phyloP scores from a whole-genome alignment of 2,113 vertebrate genomes.

The human (Homo sapiens) region GRCh38 chr7:101545001-101545500 shows the following conservation, averaged over 20 bases:
- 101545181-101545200: neutral
- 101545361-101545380: conserved; percentile 89
- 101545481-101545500: conserved; percentile 86
- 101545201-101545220: neutral
- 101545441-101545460: conserved; percentile 88
- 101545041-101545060: neutral
- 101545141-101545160: neutral
- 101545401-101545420: conserved; percentile 89
- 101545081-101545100: fast-evolving
- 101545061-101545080: fast-evolving
- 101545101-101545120: neutral
- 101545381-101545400: conserved; percentile 88
- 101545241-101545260: neutral
- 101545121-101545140: too few species aligned
- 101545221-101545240: neutral
- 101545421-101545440: conserved; percentile 76
- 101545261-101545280: neutral
- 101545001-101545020: neutral
- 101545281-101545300: fast-evolving
- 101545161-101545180: neutral
- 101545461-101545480: conserved; percentile 85
- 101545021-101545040: neutral
- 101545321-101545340: conserved; percentile 80
- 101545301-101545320: neutral
- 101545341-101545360: conserved; percentile 85